phyloP scores from a whole-genome alignment of 2,113 vertebrate species.

The Tinamus guttatus region DNA sequence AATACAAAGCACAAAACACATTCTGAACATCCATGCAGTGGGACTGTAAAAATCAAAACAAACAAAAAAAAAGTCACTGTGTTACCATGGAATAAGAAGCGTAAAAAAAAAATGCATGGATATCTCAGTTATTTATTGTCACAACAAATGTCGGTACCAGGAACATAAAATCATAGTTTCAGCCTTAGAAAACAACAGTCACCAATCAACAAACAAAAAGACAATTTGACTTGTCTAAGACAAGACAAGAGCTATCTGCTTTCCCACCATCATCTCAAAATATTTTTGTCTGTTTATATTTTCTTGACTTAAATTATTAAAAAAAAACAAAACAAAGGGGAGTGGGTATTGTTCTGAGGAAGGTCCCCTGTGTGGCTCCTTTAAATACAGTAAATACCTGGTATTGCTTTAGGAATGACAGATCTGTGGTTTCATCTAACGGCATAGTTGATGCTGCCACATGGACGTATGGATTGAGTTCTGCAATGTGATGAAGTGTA shows the following conservation, averaged over 20 bases:
- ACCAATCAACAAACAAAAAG: not conserved
- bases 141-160: not conserved
- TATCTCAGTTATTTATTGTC: not conserved
- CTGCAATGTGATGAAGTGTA: constrained; percentile 86
- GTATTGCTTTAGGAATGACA: constrained; percentile 89
- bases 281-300: not conserved
- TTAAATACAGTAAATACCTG: constrained; percentile 79
- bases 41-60: not conserved
- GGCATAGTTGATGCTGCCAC: constrained; percentile 84
- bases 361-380: not conserved
- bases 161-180: not conserved
- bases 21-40: not conserved
- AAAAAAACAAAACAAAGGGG: not conserved
- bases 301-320: not conserved
- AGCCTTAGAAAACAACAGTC: not conserved
- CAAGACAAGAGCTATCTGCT: not conserved
- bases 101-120: not conserved
- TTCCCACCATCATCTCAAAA: not conserved
- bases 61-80: not conserved
- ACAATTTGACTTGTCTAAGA: not conserved
- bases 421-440: constrained; percentile 86
- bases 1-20: not conserved
- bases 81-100: not conserved
- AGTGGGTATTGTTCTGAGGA: not conserved
- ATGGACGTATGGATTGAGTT: constrained; percentile 94